Evolutionary conservation across 2,888 invertebrate genomes (phyloP).

Genomic region (Xestia xanthographa): DNA sequence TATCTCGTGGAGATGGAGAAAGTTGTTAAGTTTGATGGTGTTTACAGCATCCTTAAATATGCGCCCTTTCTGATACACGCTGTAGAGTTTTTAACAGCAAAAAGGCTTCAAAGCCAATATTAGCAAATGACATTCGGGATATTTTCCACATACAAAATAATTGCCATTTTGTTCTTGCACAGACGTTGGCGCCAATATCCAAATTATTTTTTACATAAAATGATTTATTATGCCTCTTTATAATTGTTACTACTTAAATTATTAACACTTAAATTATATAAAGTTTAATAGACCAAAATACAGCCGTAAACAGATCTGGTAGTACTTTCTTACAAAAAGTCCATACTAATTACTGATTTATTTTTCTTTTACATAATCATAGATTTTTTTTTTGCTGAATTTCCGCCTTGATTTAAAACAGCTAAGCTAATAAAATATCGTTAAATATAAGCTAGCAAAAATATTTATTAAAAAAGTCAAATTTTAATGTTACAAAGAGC

Average conservation of each 20-base stretch:
- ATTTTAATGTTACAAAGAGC: constrained; percentile 30
- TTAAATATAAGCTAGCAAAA: constrained; percentile 35
- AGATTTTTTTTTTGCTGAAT: constrained; percentile 14
- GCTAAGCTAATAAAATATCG: constrained; percentile 33
- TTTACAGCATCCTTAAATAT: background rate
- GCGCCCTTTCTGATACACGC: background rate
- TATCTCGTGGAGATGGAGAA: background rate
- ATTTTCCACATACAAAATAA: background rate
- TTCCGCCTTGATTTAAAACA: constrained; percentile 36
- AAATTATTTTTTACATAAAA: constrained; percentile 51
- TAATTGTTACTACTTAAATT: constrained; percentile 82
- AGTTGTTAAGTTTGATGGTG: background rate
- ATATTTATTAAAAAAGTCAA: constrained; percentile 19
- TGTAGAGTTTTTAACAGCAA: background rate
- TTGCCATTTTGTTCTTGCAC: background rate
- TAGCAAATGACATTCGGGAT: background rate
- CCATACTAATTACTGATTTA: constrained; percentile 12
- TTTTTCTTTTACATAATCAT: constrained; percentile 12
- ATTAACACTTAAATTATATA: constrained; percentile 70
- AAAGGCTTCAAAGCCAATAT: background rate
- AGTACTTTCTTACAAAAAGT: constrained; percentile 13
- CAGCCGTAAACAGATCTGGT: constrained; percentile 58
- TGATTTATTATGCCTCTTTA: constrained; percentile 80
- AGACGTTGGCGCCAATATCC: constrained; percentile 36
- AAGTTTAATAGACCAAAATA: constrained; percentile 65